phyloP scores from a whole-genome alignment of 2,888 invertebrate genomes.

The Bombyx huttoni region DNA sequence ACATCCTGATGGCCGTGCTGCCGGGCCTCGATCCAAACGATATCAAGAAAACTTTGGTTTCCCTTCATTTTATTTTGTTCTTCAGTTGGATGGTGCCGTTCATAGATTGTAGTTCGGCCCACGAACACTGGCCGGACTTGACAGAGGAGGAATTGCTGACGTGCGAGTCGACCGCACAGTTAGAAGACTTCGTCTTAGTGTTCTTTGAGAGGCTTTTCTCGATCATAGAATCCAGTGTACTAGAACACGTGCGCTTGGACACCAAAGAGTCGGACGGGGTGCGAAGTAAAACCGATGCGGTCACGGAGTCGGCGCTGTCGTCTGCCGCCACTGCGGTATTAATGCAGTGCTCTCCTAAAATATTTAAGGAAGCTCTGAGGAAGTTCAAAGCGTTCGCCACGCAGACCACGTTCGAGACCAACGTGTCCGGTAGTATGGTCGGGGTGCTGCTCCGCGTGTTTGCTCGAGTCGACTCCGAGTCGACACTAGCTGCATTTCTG shows the following conservation, averaged over 20 bases:
- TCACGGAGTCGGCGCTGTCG: slow-evolving; percentile 79
- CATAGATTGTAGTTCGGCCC: slow-evolving; percentile 87
- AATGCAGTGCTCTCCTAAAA: slow-evolving; percentile 79
- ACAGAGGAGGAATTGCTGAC: slow-evolving; percentile 82
- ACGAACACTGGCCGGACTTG: slow-evolving; percentile 76
- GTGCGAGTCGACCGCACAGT: slow-evolving; percentile 86
- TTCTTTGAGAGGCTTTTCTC: slow-evolving; percentile 84
- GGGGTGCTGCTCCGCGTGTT: slow-evolving; percentile 80
- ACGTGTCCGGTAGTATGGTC: slow-evolving; percentile 86
- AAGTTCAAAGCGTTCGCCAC: slow-evolving; percentile 83
- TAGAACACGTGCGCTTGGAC: slow-evolving; percentile 78
- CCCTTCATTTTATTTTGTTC: slow-evolving; percentile 84
- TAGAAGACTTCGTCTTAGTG: slow-evolving; percentile 91
- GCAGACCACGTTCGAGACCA: slow-evolving; percentile 84
- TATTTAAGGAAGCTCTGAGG: slow-evolving; percentile 76
- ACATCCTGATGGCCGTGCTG: slow-evolving; percentile 82
- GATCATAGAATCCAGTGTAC: slow-evolving; percentile 79
- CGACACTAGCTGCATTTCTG: slow-evolving; percentile 79
- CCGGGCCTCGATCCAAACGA: slow-evolving; percentile 95
- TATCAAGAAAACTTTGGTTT: slow-evolving; percentile 79
- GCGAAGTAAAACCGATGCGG: slow-evolving; percentile 78
- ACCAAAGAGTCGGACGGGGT: slow-evolving; percentile 70
- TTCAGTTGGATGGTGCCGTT: slow-evolving; percentile 85
- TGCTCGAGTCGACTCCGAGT: slow-evolving; percentile 76
- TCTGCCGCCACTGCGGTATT: slow-evolving; percentile 79